Evolutionary conservation across 2,113 vertebrate species (phyloP).

Genomic region (Sylvietta virens): DNA sequence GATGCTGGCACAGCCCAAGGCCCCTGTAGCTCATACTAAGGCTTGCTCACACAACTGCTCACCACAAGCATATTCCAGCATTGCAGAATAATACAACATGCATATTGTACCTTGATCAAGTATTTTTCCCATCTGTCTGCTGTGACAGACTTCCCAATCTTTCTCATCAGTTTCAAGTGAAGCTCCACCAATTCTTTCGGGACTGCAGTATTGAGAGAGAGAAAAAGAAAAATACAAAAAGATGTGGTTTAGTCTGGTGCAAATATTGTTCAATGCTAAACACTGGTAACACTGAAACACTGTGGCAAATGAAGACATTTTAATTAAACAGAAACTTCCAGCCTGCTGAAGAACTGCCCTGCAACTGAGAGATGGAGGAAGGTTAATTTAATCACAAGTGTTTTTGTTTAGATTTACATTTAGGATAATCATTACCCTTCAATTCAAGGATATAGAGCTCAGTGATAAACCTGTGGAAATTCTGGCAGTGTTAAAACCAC

Average conservation of each 20-base stretch:
- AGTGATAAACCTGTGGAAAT: neutral
- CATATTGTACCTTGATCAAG: constrained; percentile 86
- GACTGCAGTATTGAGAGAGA: constrained; percentile 73
- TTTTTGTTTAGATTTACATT: neutral
- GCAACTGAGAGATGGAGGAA: neutral
- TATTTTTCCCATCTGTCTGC: constrained; percentile 98
- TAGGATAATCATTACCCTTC: neutral
- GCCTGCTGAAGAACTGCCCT: neutral
- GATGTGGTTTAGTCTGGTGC: neutral
- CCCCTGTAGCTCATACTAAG: neutral
- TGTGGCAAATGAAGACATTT: neutral
- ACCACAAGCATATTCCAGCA: neutral
- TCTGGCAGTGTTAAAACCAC: neutral
- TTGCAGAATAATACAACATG: neutral
- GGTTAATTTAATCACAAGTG: neutral
- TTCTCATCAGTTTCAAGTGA: constrained; percentile 95
- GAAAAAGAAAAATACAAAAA: neutral
- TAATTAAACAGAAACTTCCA: neutral
- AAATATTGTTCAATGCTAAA: neutral
- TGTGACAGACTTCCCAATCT: constrained; percentile 93
- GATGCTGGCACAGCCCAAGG: neutral
- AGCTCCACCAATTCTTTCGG: constrained; percentile 95
- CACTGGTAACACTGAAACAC: neutral
- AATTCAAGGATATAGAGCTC: neutral
- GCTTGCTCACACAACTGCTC: neutral